Conservation (phyloP, 2,888 invertebrate species). For the Agriotes lineatus region DNA sequence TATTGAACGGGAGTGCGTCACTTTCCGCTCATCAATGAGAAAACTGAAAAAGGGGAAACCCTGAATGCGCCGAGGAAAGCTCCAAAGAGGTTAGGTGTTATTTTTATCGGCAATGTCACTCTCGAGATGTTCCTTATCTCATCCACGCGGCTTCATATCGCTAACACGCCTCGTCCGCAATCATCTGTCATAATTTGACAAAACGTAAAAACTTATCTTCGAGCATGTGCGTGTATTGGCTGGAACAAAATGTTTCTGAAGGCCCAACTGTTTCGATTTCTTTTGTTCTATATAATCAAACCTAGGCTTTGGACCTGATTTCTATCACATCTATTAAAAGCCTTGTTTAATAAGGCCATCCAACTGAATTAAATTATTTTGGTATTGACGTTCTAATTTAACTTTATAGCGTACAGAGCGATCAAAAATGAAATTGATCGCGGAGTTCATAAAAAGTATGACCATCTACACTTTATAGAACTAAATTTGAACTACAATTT, state of each 20-base stretch:
- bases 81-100: constrained; percentile 40
- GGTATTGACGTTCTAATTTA: too few species aligned
- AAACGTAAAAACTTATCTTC: constrained; percentile 14
- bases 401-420: too few species aligned
- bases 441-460: too few species aligned
- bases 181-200: constrained; percentile 31
- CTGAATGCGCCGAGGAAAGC: constrained; percentile 27
- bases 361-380: too few species aligned
- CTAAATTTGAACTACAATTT: too few species aligned
- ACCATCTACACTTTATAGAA: too few species aligned
- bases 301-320: too few species aligned
- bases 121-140: constrained; percentile 34
- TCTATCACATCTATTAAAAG: too few species aligned
- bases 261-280: not conserved
- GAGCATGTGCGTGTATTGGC: not conserved
- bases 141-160: constrained; percentile 26
- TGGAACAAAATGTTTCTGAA: constrained; percentile 4
- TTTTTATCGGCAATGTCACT: constrained; percentile 40
- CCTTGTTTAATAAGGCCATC: too few species aligned
- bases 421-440: too few species aligned
- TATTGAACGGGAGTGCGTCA: constrained; percentile 22
- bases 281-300: too few species aligned
- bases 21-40: constrained; percentile 35
- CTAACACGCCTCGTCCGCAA: constrained; percentile 27
- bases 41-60: constrained; percentile 38